phyloP scores from a whole-genome alignment of 2,113 vertebrate genomes.

The Tylochromis polylepis region DNA sequence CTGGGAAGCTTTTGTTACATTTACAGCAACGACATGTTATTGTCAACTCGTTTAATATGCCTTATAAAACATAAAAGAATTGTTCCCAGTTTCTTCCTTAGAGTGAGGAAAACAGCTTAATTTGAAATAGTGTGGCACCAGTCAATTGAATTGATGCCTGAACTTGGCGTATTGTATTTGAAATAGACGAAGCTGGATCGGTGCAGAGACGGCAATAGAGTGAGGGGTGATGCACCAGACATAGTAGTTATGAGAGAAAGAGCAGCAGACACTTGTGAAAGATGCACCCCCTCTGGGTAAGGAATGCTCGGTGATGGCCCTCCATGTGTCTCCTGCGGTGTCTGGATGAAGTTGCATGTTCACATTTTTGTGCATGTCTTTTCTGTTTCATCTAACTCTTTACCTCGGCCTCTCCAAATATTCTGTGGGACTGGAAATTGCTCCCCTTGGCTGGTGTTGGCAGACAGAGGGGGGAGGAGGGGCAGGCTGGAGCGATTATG shows the following conservation, averaged over 20 bases:
- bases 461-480: constrained; percentile 13
- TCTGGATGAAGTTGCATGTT: neutral
- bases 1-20: neutral
- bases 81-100: neutral
- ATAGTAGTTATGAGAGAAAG: constrained; percentile 23
- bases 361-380: neutral
- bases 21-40: neutral
- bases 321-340: neutral
- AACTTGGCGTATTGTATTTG: neutral
- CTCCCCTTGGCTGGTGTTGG: constrained; percentile 35
- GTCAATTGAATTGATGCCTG: neutral
- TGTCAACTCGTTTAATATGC: neutral
- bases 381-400: neutral
- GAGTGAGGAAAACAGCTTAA: neutral
- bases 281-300: neutral
- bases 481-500: constrained; percentile 48
- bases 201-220: neutral
- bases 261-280: constrained; percentile 17
- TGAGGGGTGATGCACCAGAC: neutral
- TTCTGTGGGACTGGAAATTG: constrained; percentile 25
- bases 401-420: neutral
- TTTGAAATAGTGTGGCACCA: neutral
- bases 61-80: neutral
- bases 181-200: neutral
- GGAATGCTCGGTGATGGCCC: neutral